These are phyloP conservation scores for Deilephila porcellus DNA, from an alignment of 2,888 invertebrate species.

Conservation along the genomic window DNA sequence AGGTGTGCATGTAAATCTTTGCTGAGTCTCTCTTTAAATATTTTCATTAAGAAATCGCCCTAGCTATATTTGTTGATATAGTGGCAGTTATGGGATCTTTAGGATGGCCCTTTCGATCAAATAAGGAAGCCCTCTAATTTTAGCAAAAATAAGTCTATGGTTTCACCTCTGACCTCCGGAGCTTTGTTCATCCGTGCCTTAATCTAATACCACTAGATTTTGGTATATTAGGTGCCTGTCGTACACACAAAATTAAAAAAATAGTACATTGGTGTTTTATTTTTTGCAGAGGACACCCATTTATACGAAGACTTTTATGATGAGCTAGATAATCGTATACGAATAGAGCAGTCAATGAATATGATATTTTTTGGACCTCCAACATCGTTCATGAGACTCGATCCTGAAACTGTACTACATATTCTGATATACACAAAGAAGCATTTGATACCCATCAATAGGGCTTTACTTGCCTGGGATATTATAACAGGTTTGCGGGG, in stretches of 20 bases:
- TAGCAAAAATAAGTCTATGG: no score
- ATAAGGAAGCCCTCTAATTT: no score
- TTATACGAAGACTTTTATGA: constrained; percentile 74
- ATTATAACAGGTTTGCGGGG: constrained; percentile 70
- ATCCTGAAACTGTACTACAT: constrained; percentile 72
- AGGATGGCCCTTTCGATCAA: no score
- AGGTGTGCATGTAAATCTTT: constrained; percentile 46
- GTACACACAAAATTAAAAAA: no score
- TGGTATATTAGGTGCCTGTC: no score
- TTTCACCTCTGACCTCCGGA: no score
- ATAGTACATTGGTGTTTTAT: not conserved
- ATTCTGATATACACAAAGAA: constrained; percentile 66
- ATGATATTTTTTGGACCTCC: constrained; percentile 75
- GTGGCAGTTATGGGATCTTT: no score
- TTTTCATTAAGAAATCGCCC: no score
- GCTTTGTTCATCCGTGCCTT: no score
- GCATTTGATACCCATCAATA: constrained; percentile 66
- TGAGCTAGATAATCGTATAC: constrained; percentile 66
- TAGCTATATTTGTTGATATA: no score
- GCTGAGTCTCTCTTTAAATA: not conserved
- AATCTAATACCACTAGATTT: no score
- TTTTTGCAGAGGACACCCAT: constrained; percentile 50
- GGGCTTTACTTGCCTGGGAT: constrained; percentile 73
- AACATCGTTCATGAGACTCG: constrained; percentile 70
- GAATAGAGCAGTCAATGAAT: constrained; percentile 68